Evolutionary conservation across 2,797 vertebrate species (phyloP), one percentile per base, ranked within the genome.

Genomic region (Bovichtus variegatus): DNA sequence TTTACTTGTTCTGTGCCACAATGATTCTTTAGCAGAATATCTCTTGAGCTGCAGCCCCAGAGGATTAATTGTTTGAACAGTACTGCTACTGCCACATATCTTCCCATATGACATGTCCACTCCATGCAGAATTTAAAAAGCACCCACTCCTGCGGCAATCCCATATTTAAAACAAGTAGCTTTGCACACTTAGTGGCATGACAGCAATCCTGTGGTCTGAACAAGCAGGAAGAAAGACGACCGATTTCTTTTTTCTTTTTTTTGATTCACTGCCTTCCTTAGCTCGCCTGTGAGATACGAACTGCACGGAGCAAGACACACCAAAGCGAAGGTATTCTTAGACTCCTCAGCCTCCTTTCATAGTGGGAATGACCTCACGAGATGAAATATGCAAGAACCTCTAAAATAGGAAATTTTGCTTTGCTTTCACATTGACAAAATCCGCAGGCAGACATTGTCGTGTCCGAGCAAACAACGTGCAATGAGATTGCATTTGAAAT

Each of bases 271-370:
- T 49, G 78, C 54, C 50, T 81, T 71, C 67, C 64, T 23, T 21
- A 13, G 66, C 58, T 60, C n/a, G 65, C 74, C 81, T 85, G 67
- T 18, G 76, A 87, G 80, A 88, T 74, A 25, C 53, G 46, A 85
- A 65, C 55, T 73, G 74, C 80, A 76, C 59, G 82, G 63, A 47
- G 63, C 72, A 58, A 31, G 84, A 86, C 83, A 74, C 74, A 75
- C 82, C 88, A 92, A 90, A 91, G 86, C 6, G 65, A 78, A 82
- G 79, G 82, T 93, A 94, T 93, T 93, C 91, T 94, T 92, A 92
- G 91, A 90, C 77, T 86, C 83, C 74, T 87, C 84, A 70, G 78
- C 74, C 69, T 85, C 67, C 70, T 65, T 85, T 71, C 76, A 76
- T 81, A 64, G 89, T 78, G 81, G 72, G 80, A 71, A 80, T 78